Evolutionary conservation across 2,797 vertebrate species (phyloP), one percentile per base, ranked within the genome.

Genomic region (Chanos chanos): DNA sequence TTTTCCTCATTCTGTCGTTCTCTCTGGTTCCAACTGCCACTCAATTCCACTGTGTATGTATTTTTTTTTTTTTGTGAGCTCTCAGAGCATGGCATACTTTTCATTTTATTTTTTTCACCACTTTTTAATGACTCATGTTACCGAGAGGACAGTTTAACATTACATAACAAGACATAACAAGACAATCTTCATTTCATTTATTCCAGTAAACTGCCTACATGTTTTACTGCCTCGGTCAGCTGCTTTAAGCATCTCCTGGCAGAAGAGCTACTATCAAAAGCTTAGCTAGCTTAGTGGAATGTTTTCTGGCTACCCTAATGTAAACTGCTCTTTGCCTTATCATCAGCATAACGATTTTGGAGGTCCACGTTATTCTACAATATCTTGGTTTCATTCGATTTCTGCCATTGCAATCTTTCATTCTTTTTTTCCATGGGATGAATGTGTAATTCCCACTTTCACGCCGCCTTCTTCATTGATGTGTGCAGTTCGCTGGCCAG

Each of bases 381-480:
- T 68, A 48, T 74, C 36, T 73, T 47, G 51, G 49, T 80, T 80
- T 77, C 68, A 78, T 68, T 65, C 77, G 57, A 44, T 75, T 66
- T 58, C 43, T 52, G 13, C 22, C 28, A 53, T 53, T 44, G 68
- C 19, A 28, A 47, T 48, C 49, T 39, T 2, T 4, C 3, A 22
- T 3, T 15, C 44, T 57, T 15, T 55, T 40, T 36, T 50, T 54
- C 25, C 12, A 40, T n/a, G 71, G 34, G 58, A 76, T 79, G 73
- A 77, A 79, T 78, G 73, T 72, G 68, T 68, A 54, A 55, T 33
- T 60, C 22, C 36, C 21, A 57, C 59, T 59, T 43, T 68, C 50
- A 62, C 54, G 49, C 21, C 21, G 45, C 57, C 65, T 41, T 9
- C 28, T 44, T 64, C 68, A 62, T 60, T 79, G 59, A 62, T 60